These are phyloP conservation scores for Cataglyphis albicans DNA, from an alignment of 2,888 invertebrate species.

Conservation along the genomic window DNA sequence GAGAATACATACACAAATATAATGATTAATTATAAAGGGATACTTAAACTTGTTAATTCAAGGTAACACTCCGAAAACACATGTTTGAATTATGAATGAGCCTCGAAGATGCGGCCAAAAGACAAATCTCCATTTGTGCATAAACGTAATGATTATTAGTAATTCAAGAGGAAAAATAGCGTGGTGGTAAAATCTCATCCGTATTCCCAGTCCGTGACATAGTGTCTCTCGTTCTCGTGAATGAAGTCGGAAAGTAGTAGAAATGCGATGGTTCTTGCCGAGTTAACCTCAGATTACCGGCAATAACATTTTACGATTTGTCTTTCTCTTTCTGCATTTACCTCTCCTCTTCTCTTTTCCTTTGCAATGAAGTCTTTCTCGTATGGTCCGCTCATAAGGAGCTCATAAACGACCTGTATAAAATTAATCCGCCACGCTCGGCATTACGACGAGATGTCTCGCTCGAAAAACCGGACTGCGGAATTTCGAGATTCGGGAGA, in stretches of 20 bases:
- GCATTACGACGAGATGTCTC: slow-evolving; percentile 39
- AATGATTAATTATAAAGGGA: background rate
- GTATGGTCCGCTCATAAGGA: slow-evolving; percentile 72
- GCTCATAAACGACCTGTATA: slow-evolving; percentile 79
- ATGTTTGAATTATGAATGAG: slow-evolving; percentile 19
- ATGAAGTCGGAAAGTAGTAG: slow-evolving; percentile 17
- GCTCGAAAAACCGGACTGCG: slow-evolving; percentile 50
- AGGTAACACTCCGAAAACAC: slow-evolving; percentile 19
- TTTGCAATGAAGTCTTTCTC: slow-evolving; percentile 63
- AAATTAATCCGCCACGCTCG: slow-evolving; percentile 78
- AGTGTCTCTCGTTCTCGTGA: slow-evolving; percentile 12
- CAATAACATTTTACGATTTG: slow-evolving; percentile 71
- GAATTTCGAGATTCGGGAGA: slow-evolving; percentile 56
- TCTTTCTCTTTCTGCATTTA: background rate
- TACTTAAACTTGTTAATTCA: background rate
- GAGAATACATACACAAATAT: background rate
- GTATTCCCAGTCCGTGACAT: slow-evolving; percentile 4
- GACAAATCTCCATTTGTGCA: slow-evolving; percentile 28
- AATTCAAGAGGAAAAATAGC: background rate
- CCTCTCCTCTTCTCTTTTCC: background rate
- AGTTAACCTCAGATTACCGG: slow-evolving; percentile 70
- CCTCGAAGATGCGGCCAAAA: background rate
- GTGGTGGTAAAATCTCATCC: background rate
- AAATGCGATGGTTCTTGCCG: slow-evolving; percentile 62
- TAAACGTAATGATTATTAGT: slow-evolving; percentile 21